Conservation (phyloP, 2,113 vertebrate species). For the Rhizomys pruinosus region DNA sequence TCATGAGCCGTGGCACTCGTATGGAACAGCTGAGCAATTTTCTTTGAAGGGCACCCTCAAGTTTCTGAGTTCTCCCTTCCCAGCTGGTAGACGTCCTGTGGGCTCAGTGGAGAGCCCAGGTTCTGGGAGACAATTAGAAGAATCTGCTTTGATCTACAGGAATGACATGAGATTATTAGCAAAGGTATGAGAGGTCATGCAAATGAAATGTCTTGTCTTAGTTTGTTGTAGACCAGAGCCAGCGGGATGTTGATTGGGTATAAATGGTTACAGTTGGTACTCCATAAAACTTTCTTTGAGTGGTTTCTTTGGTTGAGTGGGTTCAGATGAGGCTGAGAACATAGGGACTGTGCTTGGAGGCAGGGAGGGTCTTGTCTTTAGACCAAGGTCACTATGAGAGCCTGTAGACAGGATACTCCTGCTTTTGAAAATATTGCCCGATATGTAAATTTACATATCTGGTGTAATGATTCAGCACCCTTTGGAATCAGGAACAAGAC, state of each 20-base stretch:
- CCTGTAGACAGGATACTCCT: slow-evolving; percentile 29
- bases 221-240: slow-evolving; percentile 14
- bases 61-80: not conserved
- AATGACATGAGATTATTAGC: slow-evolving; percentile 15
- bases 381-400: slow-evolving; percentile 12
- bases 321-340: slow-evolving; percentile 69
- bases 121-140: not conserved
- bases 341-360: slow-evolving; percentile 46
- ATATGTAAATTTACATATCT: slow-evolving; percentile 46
- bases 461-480: slow-evolving; percentile 43
- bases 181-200: not conserved
- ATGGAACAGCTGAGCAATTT: no score
- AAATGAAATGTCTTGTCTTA: not conserved
- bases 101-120: not conserved
- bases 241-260: not conserved
- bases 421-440: slow-evolving; percentile 57
- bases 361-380: slow-evolving; percentile 42
- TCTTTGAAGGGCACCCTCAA: not conserved
- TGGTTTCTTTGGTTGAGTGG: slow-evolving; percentile 54
- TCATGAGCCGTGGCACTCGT: not conserved
- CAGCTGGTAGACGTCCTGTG: not conserved
- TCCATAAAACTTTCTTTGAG: slow-evolving; percentile 57
- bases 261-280: slow-evolving; percentile 37
- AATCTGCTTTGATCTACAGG: not conserved
- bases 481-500: slow-evolving; percentile 33